Evolutionary conservation across 2,113 vertebrate species (phyloP).

Genomic region (Quiscalus mexicanus): DNA sequence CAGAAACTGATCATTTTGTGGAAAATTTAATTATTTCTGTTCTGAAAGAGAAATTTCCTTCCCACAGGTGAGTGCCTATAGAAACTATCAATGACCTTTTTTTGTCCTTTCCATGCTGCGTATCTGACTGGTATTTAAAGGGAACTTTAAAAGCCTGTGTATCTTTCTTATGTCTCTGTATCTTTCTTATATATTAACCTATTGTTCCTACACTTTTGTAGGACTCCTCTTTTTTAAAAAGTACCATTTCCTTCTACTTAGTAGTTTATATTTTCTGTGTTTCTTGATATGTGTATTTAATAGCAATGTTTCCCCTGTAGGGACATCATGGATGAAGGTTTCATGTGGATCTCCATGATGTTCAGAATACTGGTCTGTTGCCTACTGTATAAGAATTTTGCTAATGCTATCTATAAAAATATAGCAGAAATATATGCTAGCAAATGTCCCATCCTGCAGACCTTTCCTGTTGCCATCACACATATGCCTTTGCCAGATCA

Average conservation of each 20-base stretch:
- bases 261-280: background rate
- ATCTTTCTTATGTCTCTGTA: background rate
- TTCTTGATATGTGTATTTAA: background rate
- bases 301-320: background rate
- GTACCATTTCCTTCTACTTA: background rate
- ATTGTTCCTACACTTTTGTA: background rate
- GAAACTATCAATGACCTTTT: background rate
- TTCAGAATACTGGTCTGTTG: background rate
- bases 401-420: background rate
- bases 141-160: background rate
- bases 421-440: background rate
- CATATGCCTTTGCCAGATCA: background rate
- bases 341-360: background rate
- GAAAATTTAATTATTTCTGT: constrained; percentile 87
- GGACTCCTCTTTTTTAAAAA: background rate
- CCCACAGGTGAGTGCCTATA: constrained; percentile 79
- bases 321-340: background rate
- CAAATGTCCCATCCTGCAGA: background rate
- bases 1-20: constrained; percentile 86
- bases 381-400: background rate
- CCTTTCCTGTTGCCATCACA: background rate
- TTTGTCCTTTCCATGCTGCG: background rate
- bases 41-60: constrained; percentile 83
- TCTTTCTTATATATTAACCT: background rate
- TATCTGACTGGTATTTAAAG: background rate